These are phyloP conservation scores for Brachypalpus laphriformis DNA, from an alignment of 2,888 invertebrate species.

Conservation along the genomic window DNA sequence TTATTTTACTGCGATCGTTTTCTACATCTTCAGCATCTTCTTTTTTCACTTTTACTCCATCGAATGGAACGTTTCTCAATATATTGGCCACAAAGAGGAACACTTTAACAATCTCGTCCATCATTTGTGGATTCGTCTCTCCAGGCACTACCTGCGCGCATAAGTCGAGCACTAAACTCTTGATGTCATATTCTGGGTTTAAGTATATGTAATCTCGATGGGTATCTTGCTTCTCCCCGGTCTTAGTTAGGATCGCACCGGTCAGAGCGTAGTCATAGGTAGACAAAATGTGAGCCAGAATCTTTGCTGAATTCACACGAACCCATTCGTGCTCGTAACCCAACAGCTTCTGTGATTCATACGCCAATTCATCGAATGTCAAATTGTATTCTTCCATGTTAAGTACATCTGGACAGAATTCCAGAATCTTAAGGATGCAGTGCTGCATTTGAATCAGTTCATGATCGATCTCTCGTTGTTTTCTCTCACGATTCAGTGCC, in stretches of 20 bases:
- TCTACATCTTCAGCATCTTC: conserved; percentile 48
- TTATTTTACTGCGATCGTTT: conserved; percentile 83
- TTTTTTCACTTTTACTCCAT: conserved; percentile 80
- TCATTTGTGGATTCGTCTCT: conserved; percentile 87
- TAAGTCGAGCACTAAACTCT: conserved; percentile 88
- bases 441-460: conserved; percentile 90
- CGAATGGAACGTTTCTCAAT: conserved; percentile 84
- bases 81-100: conserved; percentile 88
- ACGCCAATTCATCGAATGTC: conserved; percentile 85
- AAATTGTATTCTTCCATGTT: conserved; percentile 79
- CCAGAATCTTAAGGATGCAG: conserved; percentile 87
- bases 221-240: conserved; percentile 76
- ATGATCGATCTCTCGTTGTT: conserved; percentile 88
- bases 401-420: conserved; percentile 86
- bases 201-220: conserved; percentile 85
- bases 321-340: conserved; percentile 95
- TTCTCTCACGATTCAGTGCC: conserved; percentile 83
- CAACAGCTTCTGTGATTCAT: conserved; percentile 88
- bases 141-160: conserved; percentile 89
- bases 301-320: conserved; percentile 89
- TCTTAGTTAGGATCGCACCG: conserved; percentile 81
- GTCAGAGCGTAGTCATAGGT: conserved; percentile 86
- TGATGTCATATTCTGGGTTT: conserved; percentile 86
- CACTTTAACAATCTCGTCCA: conserved; percentile 88
- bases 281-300: conserved; percentile 89